Evolutionary conservation across 1,140 invertebrate genomes (phyloP).

Genomic region (Magallana gigas): DNA sequence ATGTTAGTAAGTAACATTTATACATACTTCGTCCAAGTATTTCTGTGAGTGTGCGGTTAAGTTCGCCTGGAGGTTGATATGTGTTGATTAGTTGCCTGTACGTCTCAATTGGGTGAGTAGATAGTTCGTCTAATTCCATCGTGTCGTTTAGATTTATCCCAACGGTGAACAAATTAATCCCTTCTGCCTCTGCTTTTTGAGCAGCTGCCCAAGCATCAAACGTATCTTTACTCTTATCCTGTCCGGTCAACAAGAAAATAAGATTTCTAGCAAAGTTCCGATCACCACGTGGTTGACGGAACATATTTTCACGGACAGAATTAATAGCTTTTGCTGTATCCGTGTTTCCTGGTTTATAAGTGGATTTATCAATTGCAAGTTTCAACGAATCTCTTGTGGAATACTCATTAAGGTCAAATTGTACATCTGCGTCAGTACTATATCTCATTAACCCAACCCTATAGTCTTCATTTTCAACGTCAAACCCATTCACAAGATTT

Average conservation of each 20-base stretch:
- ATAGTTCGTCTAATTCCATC: conserved; percentile 66
- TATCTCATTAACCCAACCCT: conserved; percentile 72
- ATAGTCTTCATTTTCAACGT: conserved; percentile 66
- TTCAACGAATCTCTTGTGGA: conserved; percentile 60
- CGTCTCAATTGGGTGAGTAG: conserved; percentile 63
- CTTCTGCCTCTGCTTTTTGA: conserved; percentile 59
- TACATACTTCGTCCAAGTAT: background rate
- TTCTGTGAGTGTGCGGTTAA: background rate
- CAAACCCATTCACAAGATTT: conserved; percentile 59
- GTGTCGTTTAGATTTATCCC: conserved; percentile 69
- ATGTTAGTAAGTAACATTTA: background rate
- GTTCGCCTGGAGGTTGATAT: background rate
- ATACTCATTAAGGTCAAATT: conserved; percentile 72
- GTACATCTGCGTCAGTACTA: conserved; percentile 57
- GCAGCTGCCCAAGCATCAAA: conserved; percentile 59
- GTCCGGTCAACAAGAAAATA: conserved; percentile 70
- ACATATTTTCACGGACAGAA: conserved; percentile 68
- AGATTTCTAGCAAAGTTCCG: conserved; percentile 71
- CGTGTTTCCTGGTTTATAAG: conserved; percentile 58
- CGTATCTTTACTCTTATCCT: conserved; percentile 61
- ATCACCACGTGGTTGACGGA: conserved; percentile 69
- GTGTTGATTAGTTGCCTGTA: conserved; percentile 56
- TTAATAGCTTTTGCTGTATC: conserved; percentile 70
- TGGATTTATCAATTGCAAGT: conserved; percentile 57
- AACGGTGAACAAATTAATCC: conserved; percentile 67